Conservation (phyloP, 1,140 invertebrate genomes). For the Ladona fulva region DNA sequence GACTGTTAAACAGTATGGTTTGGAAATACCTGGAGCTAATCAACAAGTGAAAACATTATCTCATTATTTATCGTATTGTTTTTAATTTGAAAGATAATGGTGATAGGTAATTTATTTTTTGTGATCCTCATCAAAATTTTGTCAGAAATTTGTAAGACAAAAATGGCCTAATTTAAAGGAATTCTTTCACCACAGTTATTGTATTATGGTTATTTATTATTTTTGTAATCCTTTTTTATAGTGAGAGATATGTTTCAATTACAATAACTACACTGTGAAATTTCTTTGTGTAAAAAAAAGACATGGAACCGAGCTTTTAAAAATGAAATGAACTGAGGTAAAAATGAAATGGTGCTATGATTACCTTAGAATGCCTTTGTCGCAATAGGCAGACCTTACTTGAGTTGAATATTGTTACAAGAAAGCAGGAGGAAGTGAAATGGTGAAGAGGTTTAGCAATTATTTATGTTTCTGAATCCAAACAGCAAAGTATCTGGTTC, state of each 20-base stretch:
- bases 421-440: neutral
- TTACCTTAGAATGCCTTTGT: conserved; percentile 23
- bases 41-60: neutral
- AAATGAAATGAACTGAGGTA: conserved; percentile 19
- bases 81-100: neutral
- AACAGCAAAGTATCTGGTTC: neutral
- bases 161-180: neutral
- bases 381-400: conserved; percentile 13
- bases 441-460: neutral
- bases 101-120: neutral
- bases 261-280: conserved; percentile 16
- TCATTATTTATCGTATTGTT: neutral
- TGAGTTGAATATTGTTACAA: conserved; percentile 14
- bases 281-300: conserved; percentile 7
- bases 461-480: neutral
- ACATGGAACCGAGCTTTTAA: conserved; percentile 20
- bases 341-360: conserved; percentile 25
- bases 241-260: conserved; percentile 16
- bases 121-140: conserved; percentile 12
- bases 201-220: conserved; percentile 16
- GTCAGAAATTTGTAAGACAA: conserved; percentile 10
- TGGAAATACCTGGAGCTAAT: conserved; percentile 3
- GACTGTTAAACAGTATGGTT: neutral
- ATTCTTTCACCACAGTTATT: neutral
- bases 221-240: conserved; percentile 15